Percentiles rank a stretch among this genome's conserved stretches.
Conservation (phyloP, 2,797 vertebrate genomes). For the Lacerta agilis region DNA sequence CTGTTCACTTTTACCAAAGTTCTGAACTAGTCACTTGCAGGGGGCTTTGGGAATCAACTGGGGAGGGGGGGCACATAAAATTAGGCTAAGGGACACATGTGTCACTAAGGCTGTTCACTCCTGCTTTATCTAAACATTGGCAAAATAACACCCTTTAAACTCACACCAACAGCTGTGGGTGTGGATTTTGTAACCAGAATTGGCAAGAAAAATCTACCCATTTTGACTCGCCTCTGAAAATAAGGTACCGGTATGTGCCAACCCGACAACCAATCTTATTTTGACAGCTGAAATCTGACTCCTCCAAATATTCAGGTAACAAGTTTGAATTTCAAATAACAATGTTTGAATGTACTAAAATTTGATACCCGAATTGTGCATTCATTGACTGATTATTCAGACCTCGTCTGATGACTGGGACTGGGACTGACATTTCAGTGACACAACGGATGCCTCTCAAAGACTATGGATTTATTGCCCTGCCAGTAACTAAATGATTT, state of each 20-base stretch:
- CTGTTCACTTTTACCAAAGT: neutral
- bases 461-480: neutral
- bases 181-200: neutral
- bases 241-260: neutral
- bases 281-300: too few species aligned
- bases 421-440: too few species aligned
- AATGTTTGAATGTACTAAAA: neutral
- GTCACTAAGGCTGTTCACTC: too few species aligned
- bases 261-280: neutral
- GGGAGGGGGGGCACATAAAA: too few species aligned
- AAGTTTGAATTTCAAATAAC: neutral
- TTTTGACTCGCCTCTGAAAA: neutral
- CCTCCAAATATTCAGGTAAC: neutral
- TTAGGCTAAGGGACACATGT: too few species aligned
- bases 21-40: too few species aligned
- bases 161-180: neutral
- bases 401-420: neutral
- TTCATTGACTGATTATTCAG: neutral
- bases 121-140: too few species aligned
- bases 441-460: too few species aligned
- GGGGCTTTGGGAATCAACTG: too few species aligned
- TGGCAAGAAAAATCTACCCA: neutral
- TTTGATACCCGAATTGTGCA: neutral
- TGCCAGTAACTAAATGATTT: too few species aligned
- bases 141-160: neutral